A percentile compares a stretch with the other conserved stretches of the same genome.
These are phyloP conservation scores for Zoanthus gigantus DNA, from an alignment of 92 coral and sea anemone genomes.

Conservation along the genomic window DNA sequence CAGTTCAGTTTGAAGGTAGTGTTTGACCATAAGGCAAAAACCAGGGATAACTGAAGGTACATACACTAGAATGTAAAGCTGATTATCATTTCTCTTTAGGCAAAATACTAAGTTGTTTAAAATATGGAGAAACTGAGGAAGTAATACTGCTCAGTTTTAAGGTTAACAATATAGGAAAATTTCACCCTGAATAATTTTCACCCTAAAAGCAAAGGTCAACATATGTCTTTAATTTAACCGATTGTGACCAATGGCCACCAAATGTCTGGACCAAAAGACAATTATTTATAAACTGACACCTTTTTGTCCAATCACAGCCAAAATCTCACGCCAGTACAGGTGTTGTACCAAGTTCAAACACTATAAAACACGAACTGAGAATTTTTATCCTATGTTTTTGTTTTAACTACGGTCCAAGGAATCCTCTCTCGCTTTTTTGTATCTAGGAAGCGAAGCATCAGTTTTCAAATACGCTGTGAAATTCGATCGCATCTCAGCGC, in stretches of 20 bases:
- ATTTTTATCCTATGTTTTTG: constrained; percentile 45
- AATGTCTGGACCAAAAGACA: constrained; percentile 73
- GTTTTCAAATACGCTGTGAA: constrained; percentile 65
- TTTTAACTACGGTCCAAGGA: constrained; percentile 9
- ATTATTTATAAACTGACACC: constrained; percentile 86
- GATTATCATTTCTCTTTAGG: no score
- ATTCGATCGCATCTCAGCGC: constrained; percentile 83
- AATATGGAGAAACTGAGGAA: no score
- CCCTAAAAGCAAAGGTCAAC: constrained; percentile 61
- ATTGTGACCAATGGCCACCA: constrained; percentile 66
- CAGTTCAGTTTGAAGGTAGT: no score
- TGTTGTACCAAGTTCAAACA: constrained; percentile 79
- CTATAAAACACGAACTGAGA: constrained; percentile 60
- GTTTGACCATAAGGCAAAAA: no score
- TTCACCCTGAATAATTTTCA: constrained; percentile 20
- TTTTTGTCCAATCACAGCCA: constrained; percentile 70
- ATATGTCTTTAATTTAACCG: constrained; percentile 61
- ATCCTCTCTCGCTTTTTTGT: constrained; percentile 31
- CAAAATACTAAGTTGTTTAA: no score
- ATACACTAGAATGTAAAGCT: no score
- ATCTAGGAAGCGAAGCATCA: constrained; percentile 28
- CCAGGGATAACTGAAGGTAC: no score
- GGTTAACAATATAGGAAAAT: not conserved
- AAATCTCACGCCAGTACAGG: constrained; percentile 61
- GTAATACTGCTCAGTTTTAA: not conserved